Conservation (phyloP, 2,797 vertebrate genomes). For the Tapera naevia region DNA sequence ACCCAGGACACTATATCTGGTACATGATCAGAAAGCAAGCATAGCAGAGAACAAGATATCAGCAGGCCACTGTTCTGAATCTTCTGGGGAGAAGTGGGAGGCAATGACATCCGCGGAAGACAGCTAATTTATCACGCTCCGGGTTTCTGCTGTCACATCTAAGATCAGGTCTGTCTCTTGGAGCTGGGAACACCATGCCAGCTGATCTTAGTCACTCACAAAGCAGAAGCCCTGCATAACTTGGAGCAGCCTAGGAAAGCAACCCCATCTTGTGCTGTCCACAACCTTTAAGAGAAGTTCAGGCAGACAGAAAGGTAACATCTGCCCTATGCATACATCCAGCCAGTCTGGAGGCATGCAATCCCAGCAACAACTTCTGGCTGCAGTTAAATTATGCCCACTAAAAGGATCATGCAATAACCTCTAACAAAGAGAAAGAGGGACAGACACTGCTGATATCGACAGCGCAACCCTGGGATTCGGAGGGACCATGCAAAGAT, state of each 20-base stretch:
- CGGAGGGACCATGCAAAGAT: not conserved
- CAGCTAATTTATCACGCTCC: not conserved
- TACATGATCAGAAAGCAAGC: not conserved
- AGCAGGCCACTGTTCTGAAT: not conserved
- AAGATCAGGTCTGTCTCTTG: not conserved
- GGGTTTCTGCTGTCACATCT: not conserved
- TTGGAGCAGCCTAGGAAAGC: not conserved
- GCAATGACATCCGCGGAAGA: not conserved
- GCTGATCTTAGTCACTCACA: not conserved
- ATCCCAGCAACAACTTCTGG: not conserved
- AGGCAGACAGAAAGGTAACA: not conserved
- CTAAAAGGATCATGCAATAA: not conserved
- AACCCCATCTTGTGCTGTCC: not conserved
- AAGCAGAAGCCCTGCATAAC: not conserved
- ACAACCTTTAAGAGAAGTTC: not conserved
- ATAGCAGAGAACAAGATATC: not conserved
- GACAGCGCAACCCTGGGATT: not conserved
- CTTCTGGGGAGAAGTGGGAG: not conserved
- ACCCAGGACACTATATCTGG: fast-evolving
- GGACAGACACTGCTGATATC: not conserved
- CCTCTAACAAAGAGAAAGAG: not conserved
- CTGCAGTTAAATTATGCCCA: not conserved
- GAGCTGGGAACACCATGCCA: not conserved
- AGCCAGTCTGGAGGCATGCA: not conserved
- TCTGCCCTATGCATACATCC: not conserved